Conservation (phyloP, 1,140 invertebrate genomes). For the Brachionus calyciflorus region DNA sequence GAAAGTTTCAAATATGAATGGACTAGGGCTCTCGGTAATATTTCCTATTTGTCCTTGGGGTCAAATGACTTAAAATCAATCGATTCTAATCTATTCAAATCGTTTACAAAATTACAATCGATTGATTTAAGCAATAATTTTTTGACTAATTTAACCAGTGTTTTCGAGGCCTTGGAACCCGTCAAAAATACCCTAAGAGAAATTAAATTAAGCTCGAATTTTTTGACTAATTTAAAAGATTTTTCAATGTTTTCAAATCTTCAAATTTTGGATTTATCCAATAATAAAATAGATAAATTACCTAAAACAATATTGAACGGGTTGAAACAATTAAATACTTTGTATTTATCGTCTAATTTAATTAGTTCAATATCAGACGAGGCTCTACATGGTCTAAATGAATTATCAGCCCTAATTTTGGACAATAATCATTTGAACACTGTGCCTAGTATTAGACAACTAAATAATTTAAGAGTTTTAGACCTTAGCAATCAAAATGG, state of each 20-base stretch:
- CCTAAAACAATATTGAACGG: not conserved
- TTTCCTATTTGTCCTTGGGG: not conserved
- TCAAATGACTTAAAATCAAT: not conserved
- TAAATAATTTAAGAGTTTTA: slow-evolving; percentile 4
- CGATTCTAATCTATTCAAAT: not conserved
- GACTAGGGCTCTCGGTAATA: not conserved
- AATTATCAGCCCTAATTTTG: not conserved
- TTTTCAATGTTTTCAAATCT: not conserved
- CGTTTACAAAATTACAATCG: not conserved
- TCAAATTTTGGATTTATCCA: not conserved
- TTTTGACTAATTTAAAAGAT: not conserved
- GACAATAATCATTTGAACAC: not conserved
- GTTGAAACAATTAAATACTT: not conserved
- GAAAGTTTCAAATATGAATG: slow-evolving; percentile 7
- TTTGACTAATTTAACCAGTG: not conserved
- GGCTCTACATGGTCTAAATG: not conserved
- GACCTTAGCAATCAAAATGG: slow-evolving; percentile 29
- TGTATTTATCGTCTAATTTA: slow-evolving; percentile 11
- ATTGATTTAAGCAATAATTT: slow-evolving; percentile 20
- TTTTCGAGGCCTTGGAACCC: slow-evolving; percentile 13
- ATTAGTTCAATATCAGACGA: not conserved
- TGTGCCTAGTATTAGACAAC: not conserved
- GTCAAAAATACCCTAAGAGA: not conserved
- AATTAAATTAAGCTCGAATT: not conserved
- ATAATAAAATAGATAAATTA: not conserved